These are phyloP conservation scores for Brachypteracias leptosomus DNA, from an alignment of 2,113 vertebrate species.

Conservation along the genomic window DNA sequence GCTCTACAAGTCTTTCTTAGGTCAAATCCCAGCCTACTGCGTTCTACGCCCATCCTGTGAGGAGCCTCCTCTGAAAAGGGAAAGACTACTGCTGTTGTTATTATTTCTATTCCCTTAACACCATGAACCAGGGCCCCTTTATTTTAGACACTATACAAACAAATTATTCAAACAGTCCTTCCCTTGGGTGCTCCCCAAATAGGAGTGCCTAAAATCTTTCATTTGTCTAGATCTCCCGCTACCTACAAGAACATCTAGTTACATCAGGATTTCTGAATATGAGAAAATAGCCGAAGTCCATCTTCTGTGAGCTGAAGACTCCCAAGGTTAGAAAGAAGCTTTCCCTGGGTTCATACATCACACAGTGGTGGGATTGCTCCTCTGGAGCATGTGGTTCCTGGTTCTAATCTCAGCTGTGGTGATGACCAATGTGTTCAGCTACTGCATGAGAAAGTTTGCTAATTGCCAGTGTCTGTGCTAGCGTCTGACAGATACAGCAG, in stretches of 20 bases:
- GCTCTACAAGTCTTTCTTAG: neutral
- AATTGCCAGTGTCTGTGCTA: neutral
- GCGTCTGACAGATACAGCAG: neutral
- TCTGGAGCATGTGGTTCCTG: neutral
- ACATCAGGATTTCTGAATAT: neutral
- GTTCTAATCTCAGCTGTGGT: neutral
- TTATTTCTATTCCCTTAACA: neutral
- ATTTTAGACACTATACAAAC: constrained; percentile 6
- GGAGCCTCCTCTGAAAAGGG: neutral
- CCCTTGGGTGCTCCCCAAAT: neutral
- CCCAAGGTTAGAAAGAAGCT: neutral
- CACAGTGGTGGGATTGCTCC: neutral
- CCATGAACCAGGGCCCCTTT: neutral
- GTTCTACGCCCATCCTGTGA: neutral
- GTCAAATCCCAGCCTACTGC: neutral
- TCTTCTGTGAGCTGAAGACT: neutral
- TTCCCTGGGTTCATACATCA: neutral
- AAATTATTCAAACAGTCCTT: neutral
- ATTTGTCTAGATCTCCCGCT: neutral
- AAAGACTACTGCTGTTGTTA: neutral
- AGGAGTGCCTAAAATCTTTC: neutral
- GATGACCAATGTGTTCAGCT: neutral
- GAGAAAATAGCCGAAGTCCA: neutral
- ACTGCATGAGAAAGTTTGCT: neutral
- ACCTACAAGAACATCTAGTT: neutral